Conservation (phyloP, 64 coral and sea anemone genomes). For the Montipora efflorescens region DNA sequence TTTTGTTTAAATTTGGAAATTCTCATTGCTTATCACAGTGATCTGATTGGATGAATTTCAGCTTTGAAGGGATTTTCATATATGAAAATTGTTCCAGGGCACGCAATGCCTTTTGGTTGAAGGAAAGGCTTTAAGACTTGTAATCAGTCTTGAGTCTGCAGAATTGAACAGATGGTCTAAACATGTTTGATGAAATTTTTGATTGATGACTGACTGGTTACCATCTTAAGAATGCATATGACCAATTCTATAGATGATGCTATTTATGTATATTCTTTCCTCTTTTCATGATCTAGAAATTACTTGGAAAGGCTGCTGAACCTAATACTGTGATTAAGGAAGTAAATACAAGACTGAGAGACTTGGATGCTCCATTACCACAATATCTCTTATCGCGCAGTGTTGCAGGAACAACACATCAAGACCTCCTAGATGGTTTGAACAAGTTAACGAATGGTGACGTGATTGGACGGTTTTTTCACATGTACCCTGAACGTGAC, state of each 20-base stretch:
- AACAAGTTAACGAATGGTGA: constrained; percentile 56
- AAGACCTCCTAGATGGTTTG: constrained; percentile 75
- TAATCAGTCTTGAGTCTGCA: too few relatives aligned
- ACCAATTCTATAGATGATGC: neutral
- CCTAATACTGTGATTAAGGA: constrained; percentile 49
- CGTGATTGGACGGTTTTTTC: constrained; percentile 69
- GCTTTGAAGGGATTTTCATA: too few relatives aligned
- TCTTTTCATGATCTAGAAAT: constrained; percentile 38
- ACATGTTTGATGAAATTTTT: too few relatives aligned
- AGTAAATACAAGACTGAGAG: constrained; percentile 72
- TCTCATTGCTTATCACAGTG: too few relatives aligned
- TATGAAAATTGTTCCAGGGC: too few relatives aligned
- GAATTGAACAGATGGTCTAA: too few relatives aligned
- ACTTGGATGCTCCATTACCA: constrained; percentile 69
- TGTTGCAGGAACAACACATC: constrained; percentile 74
- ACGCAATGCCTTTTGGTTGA: too few relatives aligned
- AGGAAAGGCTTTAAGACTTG: too few relatives aligned
- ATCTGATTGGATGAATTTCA: too few relatives aligned
- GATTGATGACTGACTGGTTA: too few relatives aligned
- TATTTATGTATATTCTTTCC: neutral
- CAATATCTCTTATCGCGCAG: constrained; percentile 78
- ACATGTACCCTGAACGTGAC: constrained; percentile 71
- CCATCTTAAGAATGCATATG: too few relatives aligned
- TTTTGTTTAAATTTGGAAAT: too few relatives aligned
- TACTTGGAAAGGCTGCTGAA: constrained; percentile 52